Conservation (phyloP, 2,888 invertebrate species). For the Leucoma salicis region DNA sequence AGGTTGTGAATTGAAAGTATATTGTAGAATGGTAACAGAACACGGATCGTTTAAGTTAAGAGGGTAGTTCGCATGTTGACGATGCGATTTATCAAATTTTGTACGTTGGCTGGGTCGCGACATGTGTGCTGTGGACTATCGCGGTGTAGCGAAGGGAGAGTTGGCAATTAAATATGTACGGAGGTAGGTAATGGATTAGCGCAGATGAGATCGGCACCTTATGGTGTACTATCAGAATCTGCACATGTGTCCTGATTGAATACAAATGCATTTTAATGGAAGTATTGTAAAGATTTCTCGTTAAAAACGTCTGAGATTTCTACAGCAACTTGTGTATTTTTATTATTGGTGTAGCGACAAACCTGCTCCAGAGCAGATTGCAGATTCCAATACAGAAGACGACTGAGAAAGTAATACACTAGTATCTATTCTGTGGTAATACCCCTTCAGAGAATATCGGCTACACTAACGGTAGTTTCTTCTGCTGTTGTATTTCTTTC, state of each 20-base stretch:
- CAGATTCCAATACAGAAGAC: too few relatives aligned
- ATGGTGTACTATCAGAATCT: slow-evolving; percentile 63
- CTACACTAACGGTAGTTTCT: too few relatives aligned
- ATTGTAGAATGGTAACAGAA: slow-evolving; percentile 34
- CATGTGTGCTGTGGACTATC: slow-evolving; percentile 75
- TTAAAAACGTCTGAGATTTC: too few relatives aligned
- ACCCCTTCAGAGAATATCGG: too few relatives aligned
- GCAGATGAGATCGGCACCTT: slow-evolving; percentile 66
- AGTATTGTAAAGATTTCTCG: too few relatives aligned
- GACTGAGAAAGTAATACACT: too few relatives aligned
- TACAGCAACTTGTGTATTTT: too few relatives aligned
- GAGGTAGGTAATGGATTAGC: slow-evolving; percentile 78
- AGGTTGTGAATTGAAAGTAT: slow-evolving; percentile 32
- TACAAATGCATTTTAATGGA: too few relatives aligned
- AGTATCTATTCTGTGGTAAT: too few relatives aligned
- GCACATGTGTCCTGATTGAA: slow-evolving; percentile 68
- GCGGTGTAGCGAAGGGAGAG: slow-evolving; percentile 48
- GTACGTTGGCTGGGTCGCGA: slow-evolving; percentile 66
- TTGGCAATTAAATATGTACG: slow-evolving; percentile 72
- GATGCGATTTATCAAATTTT: slow-evolving; percentile 79
- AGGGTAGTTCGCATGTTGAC: slow-evolving; percentile 81
- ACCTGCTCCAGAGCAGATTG: too few relatives aligned
- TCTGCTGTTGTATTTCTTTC: too few relatives aligned
- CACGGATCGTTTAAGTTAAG: slow-evolving; percentile 73
- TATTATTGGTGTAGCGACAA: too few relatives aligned